phyloP scores from a whole-genome alignment of 2,113 vertebrate species.

The Apteryx mantelli region DNA sequence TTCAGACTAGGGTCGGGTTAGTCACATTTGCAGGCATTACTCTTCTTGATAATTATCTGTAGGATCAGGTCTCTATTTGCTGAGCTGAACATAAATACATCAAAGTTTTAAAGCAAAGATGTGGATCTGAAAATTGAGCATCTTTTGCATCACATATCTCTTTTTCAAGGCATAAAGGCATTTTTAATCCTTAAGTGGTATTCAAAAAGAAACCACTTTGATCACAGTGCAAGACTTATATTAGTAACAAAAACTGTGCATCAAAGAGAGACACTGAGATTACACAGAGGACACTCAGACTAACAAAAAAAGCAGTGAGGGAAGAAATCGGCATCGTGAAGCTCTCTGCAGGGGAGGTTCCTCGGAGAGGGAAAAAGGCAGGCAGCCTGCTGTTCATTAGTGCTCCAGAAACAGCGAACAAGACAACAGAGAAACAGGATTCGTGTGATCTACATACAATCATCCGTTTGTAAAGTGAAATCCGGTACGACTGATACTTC shows the following conservation, averaged over 20 bases:
- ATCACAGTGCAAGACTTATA: constrained; percentile 69
- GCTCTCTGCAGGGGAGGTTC: constrained; percentile 58
- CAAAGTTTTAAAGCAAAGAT: neutral
- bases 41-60: neutral
- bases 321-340: constrained; percentile 62
- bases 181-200: neutral
- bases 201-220: constrained; percentile 63
- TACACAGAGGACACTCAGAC: constrained; percentile 48
- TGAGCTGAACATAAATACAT: neutral
- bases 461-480: constrained; percentile 94
- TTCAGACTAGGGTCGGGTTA: neutral
- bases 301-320: constrained; percentile 73
- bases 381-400: constrained; percentile 77
- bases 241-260: constrained; percentile 70
- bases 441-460: constrained; percentile 92
- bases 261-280: constrained; percentile 42
- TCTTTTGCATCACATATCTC: neutral
- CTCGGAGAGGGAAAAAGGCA: constrained; percentile 58
- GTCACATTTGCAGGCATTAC: neutral
- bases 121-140: neutral
- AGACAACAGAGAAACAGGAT: constrained; percentile 55
- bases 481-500: constrained; percentile 91
- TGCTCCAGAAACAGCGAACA: constrained; percentile 67
- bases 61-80: neutral
- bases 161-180: neutral